Conservation (phyloP, 2,797 vertebrate genomes). For the Sitta carolinensis region DNA sequence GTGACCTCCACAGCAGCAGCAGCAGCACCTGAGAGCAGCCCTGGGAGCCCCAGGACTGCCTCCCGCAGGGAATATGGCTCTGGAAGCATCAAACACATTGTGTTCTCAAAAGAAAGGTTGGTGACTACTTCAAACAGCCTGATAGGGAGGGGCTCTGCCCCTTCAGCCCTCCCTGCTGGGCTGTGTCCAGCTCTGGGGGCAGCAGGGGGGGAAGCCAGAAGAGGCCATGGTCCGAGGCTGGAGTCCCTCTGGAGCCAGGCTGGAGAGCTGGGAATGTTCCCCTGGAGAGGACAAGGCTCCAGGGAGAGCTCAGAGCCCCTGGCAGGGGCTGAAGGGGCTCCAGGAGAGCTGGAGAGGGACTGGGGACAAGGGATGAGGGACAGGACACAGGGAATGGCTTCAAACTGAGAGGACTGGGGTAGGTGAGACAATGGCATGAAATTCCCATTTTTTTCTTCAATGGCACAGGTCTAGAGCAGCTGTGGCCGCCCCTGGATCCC, state of each 20-base stretch:
- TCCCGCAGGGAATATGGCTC: accelerated
- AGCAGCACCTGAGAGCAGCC: neutral
- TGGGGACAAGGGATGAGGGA: too few relatives aligned
- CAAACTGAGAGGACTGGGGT: accelerated
- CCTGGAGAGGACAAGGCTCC: neutral
- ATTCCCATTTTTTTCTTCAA: neutral
- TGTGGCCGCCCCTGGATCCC: neutral
- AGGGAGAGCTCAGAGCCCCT: neutral
- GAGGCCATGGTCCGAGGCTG: neutral
- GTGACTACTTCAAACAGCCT: accelerated
- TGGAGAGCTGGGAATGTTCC: neutral
- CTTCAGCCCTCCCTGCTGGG: neutral
- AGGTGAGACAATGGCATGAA: neutral
- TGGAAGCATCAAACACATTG: neutral
- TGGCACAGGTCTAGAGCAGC: neutral
- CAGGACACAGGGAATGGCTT: neutral
- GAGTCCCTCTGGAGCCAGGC: neutral
- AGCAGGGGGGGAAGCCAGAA: accelerated
- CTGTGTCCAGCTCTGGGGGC: neutral
- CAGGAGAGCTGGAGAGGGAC: neutral
- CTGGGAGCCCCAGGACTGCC: accelerated
- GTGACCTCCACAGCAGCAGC: neutral
- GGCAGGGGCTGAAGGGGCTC: accelerated
- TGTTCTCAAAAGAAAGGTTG: accelerated
- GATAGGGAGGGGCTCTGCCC: neutral